Evolutionary conservation across 2,113 vertebrate genomes (phyloP).

Genomic region (Colossoma macropomum): DNA sequence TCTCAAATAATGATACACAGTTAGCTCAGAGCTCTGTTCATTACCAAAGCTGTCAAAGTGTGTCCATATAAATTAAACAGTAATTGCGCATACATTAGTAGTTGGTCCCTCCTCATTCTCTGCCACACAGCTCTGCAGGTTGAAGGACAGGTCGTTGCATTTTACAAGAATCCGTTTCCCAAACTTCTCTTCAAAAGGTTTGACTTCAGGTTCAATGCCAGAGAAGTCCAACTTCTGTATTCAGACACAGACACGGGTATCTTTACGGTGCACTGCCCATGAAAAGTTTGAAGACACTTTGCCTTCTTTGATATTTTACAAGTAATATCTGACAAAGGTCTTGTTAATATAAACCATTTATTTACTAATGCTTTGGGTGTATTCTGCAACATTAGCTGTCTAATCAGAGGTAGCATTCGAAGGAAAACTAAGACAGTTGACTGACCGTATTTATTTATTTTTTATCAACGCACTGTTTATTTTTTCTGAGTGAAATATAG

Average conservation of each 20-base stretch:
- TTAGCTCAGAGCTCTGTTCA: no score
- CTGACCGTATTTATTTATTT: no score
- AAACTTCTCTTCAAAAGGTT: constrained; percentile 96
- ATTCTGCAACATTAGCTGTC: no score
- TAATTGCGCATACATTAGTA: constrained; percentile 84
- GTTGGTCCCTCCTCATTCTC: constrained; percentile 98
- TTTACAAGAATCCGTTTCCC: constrained; percentile 94
- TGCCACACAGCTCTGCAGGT: constrained; percentile 95
- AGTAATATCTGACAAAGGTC: no score
- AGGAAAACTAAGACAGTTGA: no score
- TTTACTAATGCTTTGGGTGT: no score
- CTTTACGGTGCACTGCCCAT: not conserved
- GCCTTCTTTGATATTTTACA: not conserved
- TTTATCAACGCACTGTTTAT: no score
- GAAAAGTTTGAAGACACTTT: not conserved
- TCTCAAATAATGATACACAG: not conserved
- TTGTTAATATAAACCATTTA: no score
- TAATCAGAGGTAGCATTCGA: no score
- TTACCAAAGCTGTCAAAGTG: not conserved
- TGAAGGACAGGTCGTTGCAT: constrained; percentile 96
- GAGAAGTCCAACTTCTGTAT: constrained; percentile 94
- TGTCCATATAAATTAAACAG: not conserved
- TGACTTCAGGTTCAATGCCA: constrained; percentile 90
- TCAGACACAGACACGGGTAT: constrained; percentile 43
- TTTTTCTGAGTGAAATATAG: no score